These are phyloP conservation scores for Colistium nudipinnis DNA, from an alignment of 2,113 vertebrate genomes.

Conservation along the genomic window DNA sequence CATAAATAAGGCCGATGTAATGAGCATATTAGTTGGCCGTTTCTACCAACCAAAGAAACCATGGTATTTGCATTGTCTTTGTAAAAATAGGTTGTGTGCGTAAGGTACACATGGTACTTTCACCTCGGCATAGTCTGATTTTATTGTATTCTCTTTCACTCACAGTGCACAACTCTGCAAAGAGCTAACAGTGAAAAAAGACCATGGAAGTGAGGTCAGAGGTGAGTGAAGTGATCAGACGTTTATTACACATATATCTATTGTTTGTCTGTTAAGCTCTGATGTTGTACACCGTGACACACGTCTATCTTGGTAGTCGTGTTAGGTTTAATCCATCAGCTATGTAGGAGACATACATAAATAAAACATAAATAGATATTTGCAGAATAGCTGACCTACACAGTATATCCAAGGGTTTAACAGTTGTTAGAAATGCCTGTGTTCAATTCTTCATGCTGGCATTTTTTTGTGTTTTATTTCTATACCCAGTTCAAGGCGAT, in stretches of 20 bases:
- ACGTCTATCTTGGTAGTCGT: neutral
- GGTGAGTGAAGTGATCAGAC: slow-evolving; percentile 80
- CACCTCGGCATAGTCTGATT: no score
- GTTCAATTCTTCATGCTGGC: neutral
- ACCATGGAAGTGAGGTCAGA: slow-evolving; percentile 86
- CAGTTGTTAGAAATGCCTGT: neutral
- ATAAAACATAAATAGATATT: no score
- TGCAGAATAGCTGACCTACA: neutral
- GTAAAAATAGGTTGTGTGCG: no score
- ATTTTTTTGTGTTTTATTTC: neutral
- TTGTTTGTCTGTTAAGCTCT: neutral
- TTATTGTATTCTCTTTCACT: slow-evolving; percentile 34
- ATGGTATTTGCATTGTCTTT: neutral
- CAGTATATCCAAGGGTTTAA: neutral
- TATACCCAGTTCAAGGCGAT: no score
- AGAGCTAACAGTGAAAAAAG: slow-evolving; percentile 88
- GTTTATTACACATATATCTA: neutral
- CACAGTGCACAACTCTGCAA: slow-evolving; percentile 93
- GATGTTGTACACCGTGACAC: neutral
- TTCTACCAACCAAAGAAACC: neutral
- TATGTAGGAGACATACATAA: no score
- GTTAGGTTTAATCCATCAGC: neutral
- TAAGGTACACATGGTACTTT: no score
- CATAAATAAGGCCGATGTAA: neutral
- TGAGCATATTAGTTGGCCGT: neutral